phyloP scores from a whole-genome alignment of 1,140 invertebrate genomes.

The Macrostomum lignano region DNA sequence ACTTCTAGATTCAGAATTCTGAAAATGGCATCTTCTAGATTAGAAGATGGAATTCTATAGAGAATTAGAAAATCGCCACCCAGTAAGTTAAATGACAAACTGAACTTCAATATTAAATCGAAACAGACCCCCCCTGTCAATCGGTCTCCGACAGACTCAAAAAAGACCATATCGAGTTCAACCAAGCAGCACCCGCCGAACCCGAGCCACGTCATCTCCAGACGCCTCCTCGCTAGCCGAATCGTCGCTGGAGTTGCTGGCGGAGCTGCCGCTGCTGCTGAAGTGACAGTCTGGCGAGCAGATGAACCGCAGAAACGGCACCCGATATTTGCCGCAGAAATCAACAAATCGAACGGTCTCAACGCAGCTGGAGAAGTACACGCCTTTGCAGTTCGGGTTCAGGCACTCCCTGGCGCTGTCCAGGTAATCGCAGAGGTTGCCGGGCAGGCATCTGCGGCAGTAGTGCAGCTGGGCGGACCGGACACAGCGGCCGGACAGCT shows the following conservation, averaged over 20 bases:
- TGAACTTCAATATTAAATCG: too few relatives aligned
- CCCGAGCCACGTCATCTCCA: too few relatives aligned
- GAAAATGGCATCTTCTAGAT: too few relatives aligned
- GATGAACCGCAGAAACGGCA: constrained; percentile 77
- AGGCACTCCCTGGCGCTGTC: constrained; percentile 61
- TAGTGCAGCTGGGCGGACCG: constrained; percentile 46
- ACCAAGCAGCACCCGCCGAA: too few relatives aligned
- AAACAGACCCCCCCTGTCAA: too few relatives aligned
- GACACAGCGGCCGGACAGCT: constrained; percentile 53
- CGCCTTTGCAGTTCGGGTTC: constrained; percentile 79
- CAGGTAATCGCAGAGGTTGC: constrained; percentile 46
- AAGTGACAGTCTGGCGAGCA: constrained; percentile 58
- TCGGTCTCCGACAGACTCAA: too few relatives aligned
- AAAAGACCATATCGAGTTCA: too few relatives aligned
- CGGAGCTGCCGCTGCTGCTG: constrained; percentile 6
- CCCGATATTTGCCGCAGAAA: constrained; percentile 84
- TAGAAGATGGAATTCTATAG: too few relatives aligned
- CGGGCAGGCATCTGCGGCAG: constrained; percentile 37
- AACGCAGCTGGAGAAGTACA: constrained; percentile 76
- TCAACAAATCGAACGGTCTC: constrained; percentile 97
- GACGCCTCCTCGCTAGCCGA: too few relatives aligned
- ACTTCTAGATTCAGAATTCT: too few relatives aligned
- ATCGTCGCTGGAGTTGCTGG: constrained; percentile 15
- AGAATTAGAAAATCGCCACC: too few relatives aligned
- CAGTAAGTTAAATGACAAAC: too few relatives aligned